Percentiles rank a stretch among this genome's conserved stretches.
Conservation (phyloP, 1,140 invertebrate genomes). For the Oncopodura yosiiana region DNA sequence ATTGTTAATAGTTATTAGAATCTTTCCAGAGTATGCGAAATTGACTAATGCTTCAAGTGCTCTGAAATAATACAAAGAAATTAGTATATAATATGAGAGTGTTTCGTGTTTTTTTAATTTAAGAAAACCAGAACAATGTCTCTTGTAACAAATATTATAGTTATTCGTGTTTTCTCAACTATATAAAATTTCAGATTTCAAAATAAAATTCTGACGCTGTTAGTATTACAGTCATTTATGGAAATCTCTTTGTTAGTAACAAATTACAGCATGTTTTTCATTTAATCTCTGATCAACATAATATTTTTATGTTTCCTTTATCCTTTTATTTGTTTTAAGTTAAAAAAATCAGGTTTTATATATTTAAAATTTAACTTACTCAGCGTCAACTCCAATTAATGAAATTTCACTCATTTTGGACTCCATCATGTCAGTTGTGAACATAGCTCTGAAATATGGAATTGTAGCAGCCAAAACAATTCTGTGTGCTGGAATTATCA, state of each 20-base stretch:
- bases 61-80: conserved; percentile 43
- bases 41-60: conserved; percentile 74
- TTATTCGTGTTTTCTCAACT: too few species aligned
- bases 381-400: conserved; percentile 68
- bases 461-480: conserved; percentile 77
- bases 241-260: too few species aligned
- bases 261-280: too few species aligned
- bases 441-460: conserved; percentile 88
- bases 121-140: not conserved
- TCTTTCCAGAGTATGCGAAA: conserved; percentile 74
- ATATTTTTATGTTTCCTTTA: too few species aligned
- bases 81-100: too few species aligned
- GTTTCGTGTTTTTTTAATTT: not conserved
- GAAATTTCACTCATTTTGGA: conserved; percentile 70
- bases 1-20: conserved; percentile 67
- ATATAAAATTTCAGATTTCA: too few species aligned
- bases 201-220: too few species aligned
- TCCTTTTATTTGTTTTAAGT: too few species aligned
- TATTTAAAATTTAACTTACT: conserved; percentile 44
- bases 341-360: too few species aligned
- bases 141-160: too few species aligned
- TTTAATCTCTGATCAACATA: too few species aligned
- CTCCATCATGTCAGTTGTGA: conserved; percentile 79
- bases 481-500: conserved; percentile 69
- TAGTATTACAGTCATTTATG: too few species aligned